phyloP scores from a whole-genome alignment of 2,888 invertebrate genomes.

The Nephrotoma appendiculata region DNA sequence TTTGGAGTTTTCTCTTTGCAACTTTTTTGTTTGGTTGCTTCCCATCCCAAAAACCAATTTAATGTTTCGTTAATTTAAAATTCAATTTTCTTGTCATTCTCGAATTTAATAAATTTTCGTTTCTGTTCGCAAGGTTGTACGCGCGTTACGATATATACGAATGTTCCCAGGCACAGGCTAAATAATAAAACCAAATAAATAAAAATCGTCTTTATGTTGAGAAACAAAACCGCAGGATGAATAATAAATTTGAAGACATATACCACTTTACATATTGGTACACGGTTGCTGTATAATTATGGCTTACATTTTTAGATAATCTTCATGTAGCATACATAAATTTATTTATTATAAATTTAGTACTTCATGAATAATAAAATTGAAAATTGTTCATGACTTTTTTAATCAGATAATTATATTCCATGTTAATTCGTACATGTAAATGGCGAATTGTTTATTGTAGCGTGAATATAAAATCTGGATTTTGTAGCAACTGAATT shows the following conservation, averaged over 20 bases:
- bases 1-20: background rate
- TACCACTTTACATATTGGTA: no score
- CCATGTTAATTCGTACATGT: background rate
- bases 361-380: background rate
- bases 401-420: background rate
- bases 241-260: no score
- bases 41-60: background rate
- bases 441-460: background rate
- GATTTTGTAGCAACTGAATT: background rate
- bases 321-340: background rate
- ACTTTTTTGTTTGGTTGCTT: background rate
- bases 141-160: background rate
- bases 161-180: background rate
- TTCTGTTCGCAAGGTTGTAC: background rate
- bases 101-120: background rate
- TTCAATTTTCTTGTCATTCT: background rate
- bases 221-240: background rate
- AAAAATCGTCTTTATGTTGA: background rate
- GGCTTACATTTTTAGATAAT: background rate
- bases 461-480: background rate
- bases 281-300: no score
- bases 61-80: background rate
- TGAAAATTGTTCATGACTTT: background rate
- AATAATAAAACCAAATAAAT: background rate
- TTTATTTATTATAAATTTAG: background rate